These are phyloP conservation scores for Lophura nycthemera DNA, from an alignment of 2,113 vertebrate genomes.

Conservation along the genomic window DNA sequence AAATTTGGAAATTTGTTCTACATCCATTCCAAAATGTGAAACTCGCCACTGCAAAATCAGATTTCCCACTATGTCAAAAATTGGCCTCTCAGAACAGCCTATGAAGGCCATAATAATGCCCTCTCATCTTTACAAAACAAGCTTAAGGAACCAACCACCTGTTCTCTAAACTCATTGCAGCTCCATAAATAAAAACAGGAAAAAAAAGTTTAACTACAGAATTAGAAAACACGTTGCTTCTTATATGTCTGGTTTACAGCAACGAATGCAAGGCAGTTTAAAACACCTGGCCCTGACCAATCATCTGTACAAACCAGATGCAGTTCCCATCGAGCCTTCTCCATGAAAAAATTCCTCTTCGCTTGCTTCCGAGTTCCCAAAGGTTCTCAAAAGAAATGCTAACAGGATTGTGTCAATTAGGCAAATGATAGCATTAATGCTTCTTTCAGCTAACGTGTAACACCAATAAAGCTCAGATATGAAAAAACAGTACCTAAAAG, in stretches of 20 bases:
- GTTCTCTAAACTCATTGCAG: neutral
- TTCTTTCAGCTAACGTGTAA: neutral
- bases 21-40: neutral
- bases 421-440: neutral
- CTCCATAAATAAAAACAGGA: neutral
- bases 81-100: neutral
- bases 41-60: neutral
- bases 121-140: neutral
- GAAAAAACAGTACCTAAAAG: neutral
- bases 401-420: neutral
- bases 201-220: neutral
- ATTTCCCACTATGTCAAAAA: neutral
- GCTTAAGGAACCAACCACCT: neutral
- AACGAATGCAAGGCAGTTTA: neutral
- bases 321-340: neutral
- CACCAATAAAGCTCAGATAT: conserved; percentile 7
- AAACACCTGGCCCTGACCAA: neutral
- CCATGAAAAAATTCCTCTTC: neutral
- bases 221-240: neutral
- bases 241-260: neutral
- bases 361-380: neutral
- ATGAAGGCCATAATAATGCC: neutral
- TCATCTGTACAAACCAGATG: neutral
- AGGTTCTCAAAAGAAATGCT: neutral
- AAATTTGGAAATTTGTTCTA: neutral